Conservation (phyloP, 2,113 vertebrate species). For the Azemiops feae region DNA sequence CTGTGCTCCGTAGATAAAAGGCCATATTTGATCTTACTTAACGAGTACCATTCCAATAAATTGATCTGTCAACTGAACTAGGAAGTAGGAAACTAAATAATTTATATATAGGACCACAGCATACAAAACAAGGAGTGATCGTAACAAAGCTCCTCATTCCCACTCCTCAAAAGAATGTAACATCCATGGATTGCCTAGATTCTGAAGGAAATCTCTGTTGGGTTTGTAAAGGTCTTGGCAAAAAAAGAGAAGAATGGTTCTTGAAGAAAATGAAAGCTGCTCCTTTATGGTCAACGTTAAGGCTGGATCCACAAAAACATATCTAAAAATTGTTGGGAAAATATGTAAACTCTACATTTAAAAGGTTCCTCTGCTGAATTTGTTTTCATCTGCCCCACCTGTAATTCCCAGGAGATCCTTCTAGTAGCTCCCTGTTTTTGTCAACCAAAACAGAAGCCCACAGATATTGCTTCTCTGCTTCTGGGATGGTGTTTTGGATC, state of each 20-base stretch:
- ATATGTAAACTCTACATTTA: neutral
- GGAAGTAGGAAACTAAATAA: neutral
- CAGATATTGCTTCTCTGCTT: neutral
- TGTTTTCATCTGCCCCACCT: neutral
- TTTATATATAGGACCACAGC: too few species aligned
- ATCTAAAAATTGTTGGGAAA: neutral
- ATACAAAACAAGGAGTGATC: neutral
- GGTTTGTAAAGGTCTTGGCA: neutral
- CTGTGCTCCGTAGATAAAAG: neutral
- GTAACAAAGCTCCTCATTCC: neutral
- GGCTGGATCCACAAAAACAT: neutral
- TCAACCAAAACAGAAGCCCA: neutral
- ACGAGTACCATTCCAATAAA: neutral
- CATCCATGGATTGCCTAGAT: neutral
- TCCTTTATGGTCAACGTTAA: neutral
- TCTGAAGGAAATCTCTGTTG: neutral
- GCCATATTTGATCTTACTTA: neutral
- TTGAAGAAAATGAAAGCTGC: neutral
- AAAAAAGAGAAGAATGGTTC: neutral
- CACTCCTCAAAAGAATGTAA: neutral
- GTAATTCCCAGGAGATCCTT: neutral
- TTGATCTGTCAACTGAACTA: neutral
- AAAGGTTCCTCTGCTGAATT: neutral
- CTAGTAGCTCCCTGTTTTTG: neutral
- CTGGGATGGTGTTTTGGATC: neutral